phyloP scores from a whole-genome alignment of 2,888 invertebrate genomes.

The Melinaea marsaeus region DNA sequence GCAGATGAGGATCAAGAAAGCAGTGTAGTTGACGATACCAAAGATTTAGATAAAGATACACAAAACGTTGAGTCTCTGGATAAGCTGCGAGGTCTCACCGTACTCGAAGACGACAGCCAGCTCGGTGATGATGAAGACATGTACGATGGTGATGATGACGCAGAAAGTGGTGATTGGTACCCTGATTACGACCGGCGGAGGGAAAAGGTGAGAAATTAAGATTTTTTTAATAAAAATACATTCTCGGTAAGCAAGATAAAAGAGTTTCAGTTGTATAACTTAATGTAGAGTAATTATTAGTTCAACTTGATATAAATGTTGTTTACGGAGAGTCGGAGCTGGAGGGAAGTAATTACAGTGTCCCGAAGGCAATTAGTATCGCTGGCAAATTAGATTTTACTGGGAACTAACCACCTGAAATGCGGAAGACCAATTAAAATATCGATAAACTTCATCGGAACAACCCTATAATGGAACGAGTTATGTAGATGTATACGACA shows the following conservation, averaged over 20 bases:
- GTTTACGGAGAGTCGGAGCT: background rate
- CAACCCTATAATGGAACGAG: background rate
- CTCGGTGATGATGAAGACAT: constrained; percentile 58
- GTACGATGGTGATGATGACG: constrained; percentile 51
- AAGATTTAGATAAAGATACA: constrained; percentile 36
- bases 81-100: constrained; percentile 61
- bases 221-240: background rate
- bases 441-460: background rate
- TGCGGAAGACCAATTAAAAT: background rate
- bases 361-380: constrained; percentile 9
- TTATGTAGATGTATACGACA: too few species aligned
- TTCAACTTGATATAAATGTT: background rate
- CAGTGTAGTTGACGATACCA: constrained; percentile 35
- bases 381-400: constrained; percentile 13
- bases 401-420: constrained; percentile 2
- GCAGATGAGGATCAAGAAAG: constrained; percentile 60
- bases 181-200: constrained; percentile 59
- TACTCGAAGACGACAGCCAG: constrained; percentile 58
- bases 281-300: background rate
- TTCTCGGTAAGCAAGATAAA: too few species aligned
- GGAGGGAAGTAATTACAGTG: constrained; percentile 9
- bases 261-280: background rate
- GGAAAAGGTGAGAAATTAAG: constrained; percentile 45
- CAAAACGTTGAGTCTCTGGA: constrained; percentile 49
- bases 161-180: constrained; percentile 67